A percentile compares a stretch with the other conserved stretches of the same genome.
phyloP scores from a whole-genome alignment of 2,797 vertebrate species.

The Mus spretus region DNA sequence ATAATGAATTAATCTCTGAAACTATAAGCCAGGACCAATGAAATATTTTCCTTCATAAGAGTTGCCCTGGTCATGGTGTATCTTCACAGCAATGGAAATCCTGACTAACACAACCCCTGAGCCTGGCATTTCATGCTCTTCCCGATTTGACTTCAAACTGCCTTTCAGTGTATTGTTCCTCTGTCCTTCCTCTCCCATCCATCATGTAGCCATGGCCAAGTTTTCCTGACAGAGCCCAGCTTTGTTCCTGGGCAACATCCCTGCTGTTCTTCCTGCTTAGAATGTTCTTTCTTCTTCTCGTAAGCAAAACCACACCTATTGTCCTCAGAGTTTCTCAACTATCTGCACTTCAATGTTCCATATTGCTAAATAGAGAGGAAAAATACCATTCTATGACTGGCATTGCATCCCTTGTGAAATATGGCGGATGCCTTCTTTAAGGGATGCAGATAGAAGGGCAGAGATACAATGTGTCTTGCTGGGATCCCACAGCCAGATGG shows the following conservation, averaged over 20 bases:
- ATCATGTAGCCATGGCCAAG: not conserved
- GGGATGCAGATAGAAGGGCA: not conserved
- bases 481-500: not conserved
- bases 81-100: not conserved
- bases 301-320: not conserved
- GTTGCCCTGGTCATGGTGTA: not conserved
- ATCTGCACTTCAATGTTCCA: constrained; percentile 16
- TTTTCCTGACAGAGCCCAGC: not conserved
- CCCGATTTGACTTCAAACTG: not conserved
- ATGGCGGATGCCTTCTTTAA: not conserved
- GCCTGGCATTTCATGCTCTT: not conserved
- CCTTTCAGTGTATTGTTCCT: not conserved
- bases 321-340: not conserved
- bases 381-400: not conserved
- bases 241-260: not conserved
- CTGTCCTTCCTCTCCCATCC: not conserved
- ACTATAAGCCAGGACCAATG: not conserved
- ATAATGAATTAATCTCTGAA: not conserved
- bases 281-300: not conserved
- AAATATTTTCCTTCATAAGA: not conserved
- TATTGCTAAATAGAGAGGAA: constrained; percentile 20
- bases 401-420: not conserved
- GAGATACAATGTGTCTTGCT: not conserved
- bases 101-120: constrained; percentile 6
- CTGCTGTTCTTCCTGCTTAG: not conserved